These are phyloP conservation scores for Heliothis subflexa DNA, from an alignment of 1,140 invertebrate species.

Conservation along the genomic window DNA sequence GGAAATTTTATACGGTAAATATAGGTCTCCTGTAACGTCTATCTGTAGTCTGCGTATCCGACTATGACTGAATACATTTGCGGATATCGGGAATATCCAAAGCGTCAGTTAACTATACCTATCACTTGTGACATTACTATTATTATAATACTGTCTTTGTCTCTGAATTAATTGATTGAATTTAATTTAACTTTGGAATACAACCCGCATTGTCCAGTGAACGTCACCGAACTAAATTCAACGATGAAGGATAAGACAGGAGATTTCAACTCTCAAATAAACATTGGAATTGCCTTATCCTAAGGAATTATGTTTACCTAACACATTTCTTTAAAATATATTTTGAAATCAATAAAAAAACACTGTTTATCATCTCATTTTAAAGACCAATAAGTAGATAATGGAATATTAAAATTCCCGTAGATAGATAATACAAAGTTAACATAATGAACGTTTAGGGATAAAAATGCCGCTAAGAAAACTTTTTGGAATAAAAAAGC, in stretches of 20 bases:
- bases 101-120: background rate
- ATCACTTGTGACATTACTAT: background rate
- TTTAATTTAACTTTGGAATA: background rate
- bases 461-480: constrained; percentile 1
- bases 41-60: constrained; percentile 1
- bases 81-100: background rate
- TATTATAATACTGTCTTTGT: background rate
- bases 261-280: background rate
- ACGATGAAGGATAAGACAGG: background rate
- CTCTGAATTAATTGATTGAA: background rate
- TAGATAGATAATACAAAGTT: constrained; percentile 16
- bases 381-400: constrained; percentile 11
- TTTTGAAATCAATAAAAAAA: background rate
- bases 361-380: background rate
- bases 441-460: background rate
- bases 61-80: constrained; percentile 8
- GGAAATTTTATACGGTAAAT: constrained; percentile 49
- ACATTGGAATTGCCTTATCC: background rate
- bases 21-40: constrained; percentile 3
- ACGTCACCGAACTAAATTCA: background rate
- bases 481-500: background rate
- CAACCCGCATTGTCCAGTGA: background rate
- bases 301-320: background rate
- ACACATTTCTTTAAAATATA: background rate
- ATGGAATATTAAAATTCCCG: background rate